Conservation (phyloP, 2,113 vertebrate species). For the Microcebus ravelobensis region DNA sequence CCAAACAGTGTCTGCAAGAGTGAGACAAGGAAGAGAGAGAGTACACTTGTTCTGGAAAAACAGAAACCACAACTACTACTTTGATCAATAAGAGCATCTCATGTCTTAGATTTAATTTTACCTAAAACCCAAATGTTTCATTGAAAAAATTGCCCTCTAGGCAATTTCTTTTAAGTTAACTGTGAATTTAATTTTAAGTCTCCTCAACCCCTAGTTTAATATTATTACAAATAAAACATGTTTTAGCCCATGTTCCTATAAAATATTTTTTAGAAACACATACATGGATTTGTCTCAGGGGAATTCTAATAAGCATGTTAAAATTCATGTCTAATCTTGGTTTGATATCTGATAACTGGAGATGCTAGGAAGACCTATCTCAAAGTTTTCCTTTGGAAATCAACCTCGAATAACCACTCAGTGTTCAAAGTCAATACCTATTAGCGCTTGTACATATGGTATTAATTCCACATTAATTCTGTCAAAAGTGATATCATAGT, state of each 20-base stretch:
- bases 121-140: constrained; percentile 55
- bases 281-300: constrained; percentile 50
- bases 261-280: constrained; percentile 77
- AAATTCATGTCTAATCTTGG: constrained; percentile 75
- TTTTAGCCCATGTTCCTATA: constrained; percentile 72
- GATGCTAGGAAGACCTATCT: constrained; percentile 67
- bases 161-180: constrained; percentile 60
- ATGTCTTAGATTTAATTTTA: neutral
- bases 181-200: constrained; percentile 74
- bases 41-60: neutral
- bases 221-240: constrained; percentile 69
- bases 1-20: neutral
- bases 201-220: constrained; percentile 43
- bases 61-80: neutral
- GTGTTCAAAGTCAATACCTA: constrained; percentile 86
- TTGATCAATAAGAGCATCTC: neutral
- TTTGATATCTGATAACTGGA: constrained; percentile 75
- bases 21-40: neutral
- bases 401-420: constrained; percentile 79
- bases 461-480: constrained; percentile 91
- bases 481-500: constrained; percentile 90
- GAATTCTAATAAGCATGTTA: constrained; percentile 68
- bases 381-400: constrained; percentile 82
- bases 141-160: constrained; percentile 45
- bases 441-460: constrained; percentile 89